These are phyloP conservation scores for Toxotes chatareus DNA, from an alignment of 2,113 vertebrate genomes.

Conservation along the genomic window DNA sequence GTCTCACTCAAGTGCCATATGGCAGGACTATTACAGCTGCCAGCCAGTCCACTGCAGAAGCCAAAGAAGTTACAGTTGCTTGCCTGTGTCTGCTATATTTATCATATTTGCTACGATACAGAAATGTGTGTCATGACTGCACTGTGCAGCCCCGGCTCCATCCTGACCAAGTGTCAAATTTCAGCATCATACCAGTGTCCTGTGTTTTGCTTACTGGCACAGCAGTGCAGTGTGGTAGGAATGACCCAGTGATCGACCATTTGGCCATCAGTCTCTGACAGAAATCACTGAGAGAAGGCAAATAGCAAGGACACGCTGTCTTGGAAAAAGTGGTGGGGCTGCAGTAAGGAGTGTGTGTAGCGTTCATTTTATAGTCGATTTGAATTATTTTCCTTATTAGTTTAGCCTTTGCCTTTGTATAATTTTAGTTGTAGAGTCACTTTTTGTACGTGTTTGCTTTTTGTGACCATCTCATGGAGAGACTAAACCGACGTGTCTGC, in stretches of 20 bases:
- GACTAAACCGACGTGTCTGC: constrained; percentile 20
- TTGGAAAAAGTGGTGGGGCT: neutral
- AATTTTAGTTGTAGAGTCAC: neutral
- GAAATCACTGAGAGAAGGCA: constrained; percentile 25
- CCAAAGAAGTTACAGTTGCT: constrained; percentile 56
- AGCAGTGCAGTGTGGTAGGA: constrained; percentile 39
- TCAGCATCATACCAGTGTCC: constrained; percentile 45
- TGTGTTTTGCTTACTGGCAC: constrained; percentile 44
- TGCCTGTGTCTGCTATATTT: constrained; percentile 70
- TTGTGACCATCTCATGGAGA: constrained; percentile 11
- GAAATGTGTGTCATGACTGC: constrained; percentile 60
- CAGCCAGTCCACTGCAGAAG: constrained; percentile 31
- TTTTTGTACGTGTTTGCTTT: neutral
- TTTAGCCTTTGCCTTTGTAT: neutral
- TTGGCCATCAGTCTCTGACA: constrained; percentile 25
- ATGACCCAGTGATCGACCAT: constrained; percentile 18
- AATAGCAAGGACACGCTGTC: neutral
- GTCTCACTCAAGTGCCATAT: neutral
- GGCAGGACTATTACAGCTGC: constrained; percentile 43
- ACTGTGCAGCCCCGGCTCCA: constrained; percentile 18
- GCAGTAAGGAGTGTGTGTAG: neutral
- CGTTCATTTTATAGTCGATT: neutral
- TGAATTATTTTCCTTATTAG: neutral
- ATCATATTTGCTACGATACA: constrained; percentile 63
- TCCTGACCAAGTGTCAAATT: constrained; percentile 68